Conservation (phyloP, 2,888 invertebrate genomes). For the Habrosyne pyritoides region DNA sequence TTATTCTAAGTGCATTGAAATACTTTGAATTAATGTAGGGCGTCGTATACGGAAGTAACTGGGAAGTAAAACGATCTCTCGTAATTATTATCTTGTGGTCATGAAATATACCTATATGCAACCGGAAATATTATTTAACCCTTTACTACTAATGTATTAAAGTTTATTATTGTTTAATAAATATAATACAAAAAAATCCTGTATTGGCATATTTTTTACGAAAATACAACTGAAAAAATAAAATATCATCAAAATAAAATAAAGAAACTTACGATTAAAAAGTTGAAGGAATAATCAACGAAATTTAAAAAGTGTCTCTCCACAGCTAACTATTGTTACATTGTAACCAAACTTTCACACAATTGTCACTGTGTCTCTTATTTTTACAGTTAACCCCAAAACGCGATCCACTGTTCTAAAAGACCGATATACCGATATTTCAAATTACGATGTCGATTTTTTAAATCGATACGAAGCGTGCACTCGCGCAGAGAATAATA, state of each 20-base stretch:
- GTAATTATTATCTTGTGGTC: background rate
- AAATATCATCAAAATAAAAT: background rate
- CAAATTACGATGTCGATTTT: constrained; percentile 19
- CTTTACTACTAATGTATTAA: too few relatives aligned
- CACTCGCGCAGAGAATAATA: constrained; percentile 49
- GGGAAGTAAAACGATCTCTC: background rate
- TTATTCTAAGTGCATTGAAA: too few relatives aligned
- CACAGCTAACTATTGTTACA: constrained; percentile 36
- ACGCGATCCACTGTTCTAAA: constrained; percentile 21
- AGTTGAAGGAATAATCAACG: constrained; percentile 20
- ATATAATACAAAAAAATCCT: too few relatives aligned
- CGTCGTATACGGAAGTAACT: background rate
- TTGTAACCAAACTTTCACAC: constrained; percentile 35
- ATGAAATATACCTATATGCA: background rate
- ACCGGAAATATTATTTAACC: background rate
- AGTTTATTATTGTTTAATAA: too few relatives aligned
- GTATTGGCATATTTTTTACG: too few relatives aligned
- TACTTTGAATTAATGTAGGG: too few relatives aligned
- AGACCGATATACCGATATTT: constrained; percentile 13
- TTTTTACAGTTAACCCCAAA: constrained; percentile 30
- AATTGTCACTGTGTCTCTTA: constrained; percentile 21
- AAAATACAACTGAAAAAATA: background rate
- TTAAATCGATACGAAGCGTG: constrained; percentile 43
- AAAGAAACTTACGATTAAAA: constrained; percentile 27
- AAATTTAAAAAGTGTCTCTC: constrained; percentile 31